Base-by-base conservation (phyloP, 2,888 invertebrate genomes). In the Cosmorhoe ocellata region DNA sequence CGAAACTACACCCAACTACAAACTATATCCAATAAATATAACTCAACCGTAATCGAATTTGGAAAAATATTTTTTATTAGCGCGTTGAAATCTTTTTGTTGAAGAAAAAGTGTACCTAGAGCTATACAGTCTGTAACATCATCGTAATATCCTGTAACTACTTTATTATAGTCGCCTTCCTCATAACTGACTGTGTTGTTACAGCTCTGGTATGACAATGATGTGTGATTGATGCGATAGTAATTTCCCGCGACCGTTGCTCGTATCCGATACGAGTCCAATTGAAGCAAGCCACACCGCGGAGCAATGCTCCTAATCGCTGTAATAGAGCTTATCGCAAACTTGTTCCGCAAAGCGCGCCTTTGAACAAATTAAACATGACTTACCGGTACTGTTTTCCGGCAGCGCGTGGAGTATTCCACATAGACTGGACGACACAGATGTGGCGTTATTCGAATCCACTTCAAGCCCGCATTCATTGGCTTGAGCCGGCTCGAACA, bases 401-500 rank as follows among this genome's bases (percentile, higher is more conserved):
- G 82, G 79, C 59, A 89, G 64, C 12, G 81, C 70, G 60, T 85
- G 78, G 63, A 90, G 74, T 63, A 89, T 75, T 43, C 91, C 90
- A 63, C 89, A 86, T 45, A 90, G 67, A 41, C 84, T 67, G 36
- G 75, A 69, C 11, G 81, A 66, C 33, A 69, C 72, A 28, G 79
- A 65, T 24, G 67, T 61, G 18, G 66, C 56, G 46, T 72, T 76
- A 45, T 64, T 73, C 41, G 67, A 72, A 24, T 67, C 58, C 34
- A 65, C 58, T 13, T 60, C 63, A 45, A 67, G 68, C 24, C 62
- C 74, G 53, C 73, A 71, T 57, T 78, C 79, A 48, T 71, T 75
- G 22, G 67, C 67, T 69, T 79, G 83, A 40, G 92, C 92, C 39
- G 93, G 93, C 74, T 93, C 93, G 76, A 93, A 93, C 63, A 93